Conservation (phyloP, 2,888 invertebrate genomes). For the Thymelicus sylvestris region DNA sequence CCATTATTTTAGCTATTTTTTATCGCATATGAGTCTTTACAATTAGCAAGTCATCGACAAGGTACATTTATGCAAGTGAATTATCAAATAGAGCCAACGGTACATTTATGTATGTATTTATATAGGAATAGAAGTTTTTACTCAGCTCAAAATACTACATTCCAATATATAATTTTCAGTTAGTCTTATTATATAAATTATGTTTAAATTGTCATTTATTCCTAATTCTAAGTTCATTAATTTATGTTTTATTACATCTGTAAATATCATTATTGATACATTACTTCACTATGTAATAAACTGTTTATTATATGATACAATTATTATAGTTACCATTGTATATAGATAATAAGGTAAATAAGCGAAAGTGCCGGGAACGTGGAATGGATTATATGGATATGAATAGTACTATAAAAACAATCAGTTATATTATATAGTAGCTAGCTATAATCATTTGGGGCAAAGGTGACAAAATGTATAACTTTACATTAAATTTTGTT, state of each 20-base stretch:
- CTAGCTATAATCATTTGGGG: no score
- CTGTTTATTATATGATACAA: slow-evolving; percentile 1
- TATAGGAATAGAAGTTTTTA: no score
- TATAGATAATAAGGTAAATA: slow-evolving; percentile 42
- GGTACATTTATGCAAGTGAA: no score
- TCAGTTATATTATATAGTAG: neutral
- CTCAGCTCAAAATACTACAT: slow-evolving; percentile 17
- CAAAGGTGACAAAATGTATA: no score
- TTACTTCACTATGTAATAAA: neutral
- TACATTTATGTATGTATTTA: no score
- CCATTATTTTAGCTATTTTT: no score
- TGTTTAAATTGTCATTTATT: neutral
- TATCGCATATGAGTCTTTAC: no score
- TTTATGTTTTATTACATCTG: slow-evolving; percentile 1
- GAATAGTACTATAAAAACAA: slow-evolving; percentile 1
- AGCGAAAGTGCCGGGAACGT: slow-evolving; percentile 75
- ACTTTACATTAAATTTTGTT: no score
- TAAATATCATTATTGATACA: slow-evolving; percentile 15
- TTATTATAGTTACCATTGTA: slow-evolving; percentile 60
- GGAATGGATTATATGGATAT: slow-evolving; percentile 57
- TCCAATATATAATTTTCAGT: neutral
- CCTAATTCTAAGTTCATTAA: slow-evolving; percentile 22
- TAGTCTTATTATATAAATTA: neutral
- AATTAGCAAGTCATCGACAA: no score
- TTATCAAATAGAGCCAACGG: no score